These are phyloP conservation scores for Cheumatopsyche charites DNA, from an alignment of 1,140 invertebrate species.

Conservation along the genomic window DNA sequence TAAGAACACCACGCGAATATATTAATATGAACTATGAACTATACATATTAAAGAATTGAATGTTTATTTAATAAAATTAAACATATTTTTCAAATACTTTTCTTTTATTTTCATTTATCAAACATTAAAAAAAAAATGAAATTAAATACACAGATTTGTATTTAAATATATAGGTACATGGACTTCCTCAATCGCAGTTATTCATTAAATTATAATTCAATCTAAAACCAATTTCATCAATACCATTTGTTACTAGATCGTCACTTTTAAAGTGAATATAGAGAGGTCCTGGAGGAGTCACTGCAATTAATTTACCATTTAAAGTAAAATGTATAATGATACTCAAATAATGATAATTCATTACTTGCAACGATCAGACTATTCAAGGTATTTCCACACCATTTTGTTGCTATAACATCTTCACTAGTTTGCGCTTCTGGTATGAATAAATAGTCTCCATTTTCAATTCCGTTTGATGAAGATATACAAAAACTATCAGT, in stretches of 20 bases:
- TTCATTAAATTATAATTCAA: not conserved
- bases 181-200: not conserved
- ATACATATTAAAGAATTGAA: conserved; percentile 17
- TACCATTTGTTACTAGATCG: conserved; percentile 40
- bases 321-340: not conserved
- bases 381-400: conserved; percentile 54
- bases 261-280: conserved; percentile 59
- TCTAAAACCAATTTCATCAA: not conserved
- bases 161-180: too few relatives aligned
- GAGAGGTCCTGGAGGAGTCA: conserved; percentile 57
- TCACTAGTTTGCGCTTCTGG: conserved; percentile 60
- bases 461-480: conserved; percentile 50
- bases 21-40: not conserved
- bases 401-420: conserved; percentile 56
- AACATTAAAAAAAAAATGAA: too few relatives aligned
- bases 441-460: conserved; percentile 63
- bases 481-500: not conserved
- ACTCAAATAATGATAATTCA: not conserved
- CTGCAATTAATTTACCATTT: conserved; percentile 48
- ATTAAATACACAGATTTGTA: too few relatives aligned
- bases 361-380: conserved; percentile 58
- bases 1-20: conserved; percentile 13
- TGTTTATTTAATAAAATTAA: conserved; percentile 24
- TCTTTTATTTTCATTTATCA: too few relatives aligned
- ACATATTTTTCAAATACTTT: not conserved